A percentile compares a stretch with the other conserved stretches of the same genome.
These are phyloP conservation scores for Alloscopus bannaensis DNA, from an alignment of 2,888 invertebrate species.

Conservation along the genomic window DNA sequence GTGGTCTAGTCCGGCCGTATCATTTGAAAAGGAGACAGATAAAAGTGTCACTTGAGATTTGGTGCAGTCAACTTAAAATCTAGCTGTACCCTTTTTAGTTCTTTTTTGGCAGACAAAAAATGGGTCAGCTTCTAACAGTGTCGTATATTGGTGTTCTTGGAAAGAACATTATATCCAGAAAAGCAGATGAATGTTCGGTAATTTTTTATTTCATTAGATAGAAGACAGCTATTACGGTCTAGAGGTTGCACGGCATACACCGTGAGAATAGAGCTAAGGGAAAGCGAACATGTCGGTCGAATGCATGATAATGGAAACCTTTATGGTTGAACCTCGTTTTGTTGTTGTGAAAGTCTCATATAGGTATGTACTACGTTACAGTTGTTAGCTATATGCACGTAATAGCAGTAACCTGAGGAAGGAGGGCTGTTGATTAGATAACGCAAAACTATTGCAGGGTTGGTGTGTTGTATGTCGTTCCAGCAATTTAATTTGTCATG, in stretches of 20 bases:
- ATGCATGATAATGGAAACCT: too few species aligned
- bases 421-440: not conserved
- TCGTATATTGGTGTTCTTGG: conserved; percentile 48
- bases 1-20: too few species aligned
- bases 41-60: conserved; percentile 22
- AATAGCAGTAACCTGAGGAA: not conserved
- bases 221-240: conserved; percentile 46
- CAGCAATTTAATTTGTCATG: not conserved
- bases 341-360: too few species aligned
- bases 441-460: not conserved
- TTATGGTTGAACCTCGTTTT: too few species aligned
- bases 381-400: not conserved
- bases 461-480: not conserved
- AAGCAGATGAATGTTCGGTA: conserved; percentile 51
- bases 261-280: too few species aligned
- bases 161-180: conserved; percentile 55
- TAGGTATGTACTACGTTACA: conserved; percentile 11
- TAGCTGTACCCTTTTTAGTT: not conserved
- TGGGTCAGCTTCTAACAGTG: conserved; percentile 25
- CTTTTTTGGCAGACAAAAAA: conserved; percentile 9
- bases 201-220: conserved; percentile 64
- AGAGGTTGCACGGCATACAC: conserved; percentile 8
- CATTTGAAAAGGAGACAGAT: too few species aligned
- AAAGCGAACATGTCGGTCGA: too few species aligned
- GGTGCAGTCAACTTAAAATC: not conserved